Evolutionary conservation across 2,113 vertebrate genomes (phyloP), one percentile per base, ranked within the genome.

Genomic region (Nycticorax nycticorax): DNA sequence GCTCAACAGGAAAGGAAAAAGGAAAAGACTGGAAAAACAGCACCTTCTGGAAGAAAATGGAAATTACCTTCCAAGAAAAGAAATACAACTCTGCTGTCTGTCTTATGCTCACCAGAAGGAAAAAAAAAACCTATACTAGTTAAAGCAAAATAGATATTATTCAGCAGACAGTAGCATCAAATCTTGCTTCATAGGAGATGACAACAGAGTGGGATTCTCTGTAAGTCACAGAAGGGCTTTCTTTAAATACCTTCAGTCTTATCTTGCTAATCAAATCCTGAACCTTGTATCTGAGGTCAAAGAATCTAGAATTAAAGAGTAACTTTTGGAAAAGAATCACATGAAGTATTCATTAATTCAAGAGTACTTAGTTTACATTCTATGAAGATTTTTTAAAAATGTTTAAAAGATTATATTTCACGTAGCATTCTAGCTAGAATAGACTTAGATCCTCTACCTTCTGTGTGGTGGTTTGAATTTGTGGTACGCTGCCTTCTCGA

Each of bases 401-500:
- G 8, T 67, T 79, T 43, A 10, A 2, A 72, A 84, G 8, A 56
- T 26, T 43, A 0, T 45, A 17, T 69, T 82, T 73, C 30, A 83
- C 4, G 2, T 47, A 86, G 53, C 4, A 33, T 32, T 71, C 19
- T 41, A 77, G 12, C 63, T 1, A 66, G n/a, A 82, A 68, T 1
- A 73, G 45, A 88, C 15, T 85, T 47, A 48, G 53, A 48, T 48
- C 47, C 82, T 83, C 82, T 98, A 98, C 98, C 97, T 98, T 98
- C 81, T 98, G 97, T 10, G 97, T 52, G 52, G 98, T 63, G 64
- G 96, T 72, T 67, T 97, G 98, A 35, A 97, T 95, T 80, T 97
- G 98, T 0, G 97, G 98, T 33, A 97, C 74, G 33, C 88, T 97
- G 89, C 99, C 98, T 72, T 99, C 99, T 95, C 99, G 98, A 92